Conservation (phyloP, 1,140 invertebrate species). For the Temnothorax longispinosus region DNA sequence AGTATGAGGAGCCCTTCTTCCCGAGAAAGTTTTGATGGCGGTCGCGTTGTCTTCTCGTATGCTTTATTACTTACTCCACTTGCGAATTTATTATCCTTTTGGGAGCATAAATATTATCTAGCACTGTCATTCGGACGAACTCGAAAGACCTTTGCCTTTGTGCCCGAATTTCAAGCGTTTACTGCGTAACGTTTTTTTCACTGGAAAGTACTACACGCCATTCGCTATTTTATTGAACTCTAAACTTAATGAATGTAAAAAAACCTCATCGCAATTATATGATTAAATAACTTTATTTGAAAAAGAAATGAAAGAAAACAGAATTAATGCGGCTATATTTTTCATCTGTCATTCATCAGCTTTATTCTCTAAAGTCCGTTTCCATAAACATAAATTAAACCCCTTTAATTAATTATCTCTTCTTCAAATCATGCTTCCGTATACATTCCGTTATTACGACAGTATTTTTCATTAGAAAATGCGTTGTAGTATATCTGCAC, state of each 20-base stretch:
- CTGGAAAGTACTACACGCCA: neutral
- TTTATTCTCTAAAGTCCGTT: neutral
- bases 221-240: neutral
- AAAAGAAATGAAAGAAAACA: neutral
- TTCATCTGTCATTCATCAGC: neutral
- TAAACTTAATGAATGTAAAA: neutral
- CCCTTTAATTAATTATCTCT: constrained; percentile 25
- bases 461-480: constrained; percentile 27
- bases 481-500: neutral
- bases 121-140: neutral
- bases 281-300: neutral
- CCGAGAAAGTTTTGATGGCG: neutral
- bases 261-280: neutral
- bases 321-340: neutral
- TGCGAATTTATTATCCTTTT: neutral
- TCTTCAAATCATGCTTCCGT: neutral
- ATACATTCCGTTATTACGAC: constrained; percentile 6
- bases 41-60: neutral
- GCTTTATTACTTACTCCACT: neutral
- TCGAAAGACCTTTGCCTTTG: neutral
- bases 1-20: neutral
- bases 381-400: constrained; percentile 15
- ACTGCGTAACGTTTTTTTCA: neutral
- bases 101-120: neutral
- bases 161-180: neutral